phyloP scores from a whole-genome alignment of 1,140 invertebrate genomes.

The Halictus rubicundus region DNA sequence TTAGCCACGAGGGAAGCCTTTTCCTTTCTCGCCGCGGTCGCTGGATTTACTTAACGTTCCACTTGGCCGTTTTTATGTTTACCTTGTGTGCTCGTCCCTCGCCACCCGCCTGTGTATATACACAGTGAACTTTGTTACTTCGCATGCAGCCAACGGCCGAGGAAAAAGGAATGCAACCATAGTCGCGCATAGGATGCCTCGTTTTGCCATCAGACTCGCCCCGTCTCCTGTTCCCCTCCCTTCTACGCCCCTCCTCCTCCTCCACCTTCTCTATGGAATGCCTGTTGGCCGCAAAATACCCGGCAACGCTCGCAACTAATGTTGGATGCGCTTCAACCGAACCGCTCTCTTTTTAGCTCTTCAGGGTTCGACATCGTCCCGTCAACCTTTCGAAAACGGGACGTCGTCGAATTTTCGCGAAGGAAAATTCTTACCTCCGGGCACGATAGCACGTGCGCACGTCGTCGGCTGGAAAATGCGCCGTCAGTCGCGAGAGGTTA shows the following conservation, averaged over 20 bases:
- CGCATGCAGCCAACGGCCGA: constrained; percentile 2
- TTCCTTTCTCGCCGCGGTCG: constrained; percentile 27
- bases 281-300: constrained; percentile 11
- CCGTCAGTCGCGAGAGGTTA: no score
- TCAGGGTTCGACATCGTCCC: not conserved
- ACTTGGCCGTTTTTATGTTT: constrained; percentile 51
- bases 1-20: constrained; percentile 48
- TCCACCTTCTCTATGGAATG: not conserved
- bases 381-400: not conserved
- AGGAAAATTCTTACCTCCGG: no score
- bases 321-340: not conserved
- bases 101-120: constrained; percentile 6
- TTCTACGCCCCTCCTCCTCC: no score
- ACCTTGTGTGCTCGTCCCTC: constrained; percentile 32
- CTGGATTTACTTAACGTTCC: constrained; percentile 52
- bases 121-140: constrained; percentile 27
- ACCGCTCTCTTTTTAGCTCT: not conserved
- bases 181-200: not conserved
- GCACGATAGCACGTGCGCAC: no score
- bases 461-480: no score
- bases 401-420: no score
- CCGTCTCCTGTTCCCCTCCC: no score
- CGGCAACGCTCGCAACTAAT: constrained; percentile 8
- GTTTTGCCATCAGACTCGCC: not conserved
- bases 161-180: constrained; percentile 28